Evolutionary conservation across 2,113 vertebrate species (phyloP), one percentile per base, ranked within the genome.

Genomic region (Scortum barcoo): DNA sequence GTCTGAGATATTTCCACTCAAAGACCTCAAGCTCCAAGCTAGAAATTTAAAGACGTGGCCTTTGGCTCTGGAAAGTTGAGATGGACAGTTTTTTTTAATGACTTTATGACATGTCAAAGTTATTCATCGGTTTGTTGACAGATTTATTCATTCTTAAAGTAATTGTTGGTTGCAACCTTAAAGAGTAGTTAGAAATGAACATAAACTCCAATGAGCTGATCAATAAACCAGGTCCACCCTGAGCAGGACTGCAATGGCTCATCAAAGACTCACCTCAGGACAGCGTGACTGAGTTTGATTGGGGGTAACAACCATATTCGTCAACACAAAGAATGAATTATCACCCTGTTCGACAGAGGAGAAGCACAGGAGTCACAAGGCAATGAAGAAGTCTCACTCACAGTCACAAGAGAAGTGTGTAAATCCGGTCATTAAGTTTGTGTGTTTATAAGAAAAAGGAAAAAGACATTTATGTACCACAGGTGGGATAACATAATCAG

Each of bases 401-500:
- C 16, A 13, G 8, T 33, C 42, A 7, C 4, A 44, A 7, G 22
- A 24, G 36, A 44, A 36, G 28, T 42, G 10, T 40, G 1, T 14
- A 5, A 7, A 63, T 20, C 17, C 26, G 30, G 28, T 20, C 5
- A 24, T 44, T 7, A 30, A 30, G 24, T 42, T 22, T 57, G 46
- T 26, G 28, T 51, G 28, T 36, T 13, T 26, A 3, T 28, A 44
- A 24, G 50, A 20, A 50, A 33, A n/a, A 46, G 30, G 0, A 51
- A 54, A 48, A 2, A 20, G 30, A 17, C 17, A 0, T 50, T 74
- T 28, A 0, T 33, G 58, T 93, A 99, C 97, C 97, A 97, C 96
- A 83, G 97, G 93, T 11, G 98, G 97, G 51, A 98, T 95, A 70
- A 98, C 93, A 24, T 96, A 97, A 63, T 99, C 97, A 0, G 96